These are phyloP conservation scores for Dasysyrphus albostriatus DNA, from an alignment of 2,888 invertebrate species.

Conservation along the genomic window DNA sequence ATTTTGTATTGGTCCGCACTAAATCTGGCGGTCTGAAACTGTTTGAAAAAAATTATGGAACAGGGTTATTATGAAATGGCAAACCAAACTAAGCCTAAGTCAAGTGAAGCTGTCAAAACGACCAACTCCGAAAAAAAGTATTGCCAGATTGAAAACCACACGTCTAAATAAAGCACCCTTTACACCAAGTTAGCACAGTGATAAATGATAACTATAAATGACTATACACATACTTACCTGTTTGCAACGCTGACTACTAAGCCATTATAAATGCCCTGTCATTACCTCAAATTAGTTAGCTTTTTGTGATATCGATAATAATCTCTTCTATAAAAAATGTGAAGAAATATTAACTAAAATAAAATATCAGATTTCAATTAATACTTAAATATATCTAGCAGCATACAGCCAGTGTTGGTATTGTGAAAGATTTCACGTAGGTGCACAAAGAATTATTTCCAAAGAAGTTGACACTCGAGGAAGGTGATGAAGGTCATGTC, in stretches of 20 bases:
- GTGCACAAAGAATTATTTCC: not conserved
- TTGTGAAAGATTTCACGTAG: not conserved
- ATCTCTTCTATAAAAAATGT: slow-evolving; percentile 9
- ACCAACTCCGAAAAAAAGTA: no score
- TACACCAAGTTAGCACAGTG: no score
- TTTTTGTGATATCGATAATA: slow-evolving; percentile 31
- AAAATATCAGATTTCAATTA: slow-evolving; percentile 41
- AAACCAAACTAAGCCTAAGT: no score
- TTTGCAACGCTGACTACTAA: not conserved
- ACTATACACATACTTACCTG: no score
- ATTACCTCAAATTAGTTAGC: slow-evolving; percentile 59
- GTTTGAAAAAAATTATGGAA: no score
- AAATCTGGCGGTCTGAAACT: no score
- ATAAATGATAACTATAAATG: no score
- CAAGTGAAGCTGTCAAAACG: no score
- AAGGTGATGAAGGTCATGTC: slow-evolving; percentile 2
- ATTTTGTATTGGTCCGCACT: no score
- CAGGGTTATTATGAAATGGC: no score
- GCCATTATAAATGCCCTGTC: slow-evolving; percentile 53
- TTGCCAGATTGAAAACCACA: no score
- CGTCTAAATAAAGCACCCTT: no score
- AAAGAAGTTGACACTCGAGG: slow-evolving; percentile 13
- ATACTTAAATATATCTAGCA: not conserved
- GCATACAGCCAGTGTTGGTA: not conserved
- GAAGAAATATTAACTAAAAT: slow-evolving; percentile 19